Conservation (phyloP, 2,797 vertebrate genomes). For the Gastrophryne carolinensis region DNA sequence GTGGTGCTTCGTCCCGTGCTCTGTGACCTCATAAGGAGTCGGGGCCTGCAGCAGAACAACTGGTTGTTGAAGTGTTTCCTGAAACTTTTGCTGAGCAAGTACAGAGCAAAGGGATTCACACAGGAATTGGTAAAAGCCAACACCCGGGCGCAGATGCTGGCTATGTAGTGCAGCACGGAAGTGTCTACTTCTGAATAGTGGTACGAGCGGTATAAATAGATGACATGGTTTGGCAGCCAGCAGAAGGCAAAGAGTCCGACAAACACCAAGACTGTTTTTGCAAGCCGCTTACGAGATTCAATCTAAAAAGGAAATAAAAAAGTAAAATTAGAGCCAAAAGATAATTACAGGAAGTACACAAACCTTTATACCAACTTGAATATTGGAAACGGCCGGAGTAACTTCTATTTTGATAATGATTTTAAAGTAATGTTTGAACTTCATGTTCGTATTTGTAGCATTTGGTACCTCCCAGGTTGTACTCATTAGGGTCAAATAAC, state of each 20-base stretch:
- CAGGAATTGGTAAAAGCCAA: conserved; percentile 94
- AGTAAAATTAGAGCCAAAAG: not conserved
- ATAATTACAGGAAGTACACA: not conserved
- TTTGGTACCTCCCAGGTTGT: no score
- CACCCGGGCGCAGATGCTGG: conserved; percentile 84
- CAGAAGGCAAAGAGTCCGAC: conserved; percentile 92
- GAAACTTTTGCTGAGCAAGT: conserved; percentile 91
- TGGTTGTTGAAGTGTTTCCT: conserved; percentile 93
- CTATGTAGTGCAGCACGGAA: conserved; percentile 83
- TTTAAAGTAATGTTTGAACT: no score
- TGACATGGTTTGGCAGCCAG: conserved; percentile 91
- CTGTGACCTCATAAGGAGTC: conserved; percentile 65
- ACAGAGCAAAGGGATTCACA: conserved; percentile 92
- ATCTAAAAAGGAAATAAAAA: conserved; percentile 70
- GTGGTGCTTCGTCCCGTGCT: conserved; percentile 76
- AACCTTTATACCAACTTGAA: no score
- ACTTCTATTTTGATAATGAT: no score
- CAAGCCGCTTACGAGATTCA: conserved; percentile 89
- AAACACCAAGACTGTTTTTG: conserved; percentile 92
- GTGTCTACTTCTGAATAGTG: conserved; percentile 92
- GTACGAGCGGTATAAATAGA: conserved; percentile 94
- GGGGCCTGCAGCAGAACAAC: conserved; percentile 79
- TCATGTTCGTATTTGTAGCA: no score
- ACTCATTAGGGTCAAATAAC: no score
- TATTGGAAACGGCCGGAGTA: no score